phyloP scores from a whole-genome alignment of 2,888 invertebrate species.

The Eulithis prunata region DNA sequence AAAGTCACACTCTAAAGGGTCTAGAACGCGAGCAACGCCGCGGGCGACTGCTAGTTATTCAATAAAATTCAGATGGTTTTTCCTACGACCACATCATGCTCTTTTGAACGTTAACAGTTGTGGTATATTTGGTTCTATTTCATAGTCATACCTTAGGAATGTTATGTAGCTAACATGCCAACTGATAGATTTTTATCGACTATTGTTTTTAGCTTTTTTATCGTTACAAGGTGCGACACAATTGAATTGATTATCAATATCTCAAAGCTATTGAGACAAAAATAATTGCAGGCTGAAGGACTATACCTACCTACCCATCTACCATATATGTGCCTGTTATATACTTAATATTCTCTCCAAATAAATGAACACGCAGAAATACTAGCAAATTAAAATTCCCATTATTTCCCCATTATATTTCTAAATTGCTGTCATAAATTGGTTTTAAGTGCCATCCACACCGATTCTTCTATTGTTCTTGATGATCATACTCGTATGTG shows the following conservation, averaged over 20 bases:
- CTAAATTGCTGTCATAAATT: slow-evolving; percentile 53
- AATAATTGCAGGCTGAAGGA: neutral
- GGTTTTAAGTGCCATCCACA: slow-evolving; percentile 53
- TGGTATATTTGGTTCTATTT: too few species aligned
- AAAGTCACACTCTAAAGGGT: too few species aligned
- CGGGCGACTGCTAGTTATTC: too few species aligned
- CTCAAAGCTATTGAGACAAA: neutral
- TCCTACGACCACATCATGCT: too few species aligned
- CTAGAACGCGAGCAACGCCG: too few species aligned
- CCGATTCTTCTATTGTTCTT: slow-evolving; percentile 56
- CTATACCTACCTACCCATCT: too few species aligned
- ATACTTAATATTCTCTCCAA: neutral
- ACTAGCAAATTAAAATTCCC: slow-evolving; percentile 6
- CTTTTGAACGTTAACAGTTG: too few species aligned
- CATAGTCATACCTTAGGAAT: too few species aligned
- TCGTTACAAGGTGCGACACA: neutral
- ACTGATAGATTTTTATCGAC: slow-evolving; percentile 7
- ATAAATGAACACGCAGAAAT: neutral
- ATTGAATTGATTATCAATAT: neutral
- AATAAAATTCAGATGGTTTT: too few species aligned
- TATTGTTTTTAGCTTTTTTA: slow-evolving; percentile 9
- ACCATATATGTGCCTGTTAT: too few species aligned
- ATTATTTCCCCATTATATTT: slow-evolving; percentile 1
- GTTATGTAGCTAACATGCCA: neutral
- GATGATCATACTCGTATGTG: slow-evolving; percentile 46